Base-by-base conservation (phyloP, 2,113 vertebrate genomes). In the Pygathrix nemaeus region DNA sequence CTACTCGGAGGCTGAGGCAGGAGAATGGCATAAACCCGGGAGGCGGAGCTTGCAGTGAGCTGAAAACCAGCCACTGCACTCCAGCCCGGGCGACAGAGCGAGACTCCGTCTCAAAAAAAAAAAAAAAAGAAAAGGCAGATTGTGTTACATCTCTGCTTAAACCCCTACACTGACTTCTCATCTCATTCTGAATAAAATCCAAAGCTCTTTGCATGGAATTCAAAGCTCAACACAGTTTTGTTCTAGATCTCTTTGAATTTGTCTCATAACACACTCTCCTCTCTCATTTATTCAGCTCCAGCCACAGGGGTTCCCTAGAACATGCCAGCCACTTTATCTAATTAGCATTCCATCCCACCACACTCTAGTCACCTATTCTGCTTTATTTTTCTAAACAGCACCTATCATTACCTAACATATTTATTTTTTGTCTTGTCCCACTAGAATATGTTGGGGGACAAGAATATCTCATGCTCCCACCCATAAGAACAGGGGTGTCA, bases 311-410 rank as follows among this genome's bases (percentile, higher is more conserved):
- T 48, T 92, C 75, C 79, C 86, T 89, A 48, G 35, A 55, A 17
- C 18, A 64, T 81, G 48, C 35, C 76, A 68, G n/a, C 10, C 17
- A 70, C 35, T 94, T 92, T 75, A 76, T 61, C 23, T 45, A 88
- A 72, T 84, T n/a, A 95, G 55, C n/a, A 84, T 79, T 72, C 32
- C 4, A 87, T 57, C 40, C 40, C 40, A 82, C 52, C 32, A 45
- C 81, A 52, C 40, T 85, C 9, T 66, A 59, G 27, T 76, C 66
- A 93, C 16, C 52, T 45, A 55, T 5, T 14, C 48, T 48, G 43
- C 9, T 89, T 93, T 40, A 52, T 40, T 88, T 80, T 94, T 88
- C 70, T 85, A 91, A 80, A 84, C 23, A 93, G 40, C 57, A 88
- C 64, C 40, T 89, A 35, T 85, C 27, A 91, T n/a, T 79, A 75